Percentiles rank a stretch among this genome's conserved stretches.
phyloP scores from a whole-genome alignment of 2,113 vertebrate species.

The Poecile atricapillus region DNA sequence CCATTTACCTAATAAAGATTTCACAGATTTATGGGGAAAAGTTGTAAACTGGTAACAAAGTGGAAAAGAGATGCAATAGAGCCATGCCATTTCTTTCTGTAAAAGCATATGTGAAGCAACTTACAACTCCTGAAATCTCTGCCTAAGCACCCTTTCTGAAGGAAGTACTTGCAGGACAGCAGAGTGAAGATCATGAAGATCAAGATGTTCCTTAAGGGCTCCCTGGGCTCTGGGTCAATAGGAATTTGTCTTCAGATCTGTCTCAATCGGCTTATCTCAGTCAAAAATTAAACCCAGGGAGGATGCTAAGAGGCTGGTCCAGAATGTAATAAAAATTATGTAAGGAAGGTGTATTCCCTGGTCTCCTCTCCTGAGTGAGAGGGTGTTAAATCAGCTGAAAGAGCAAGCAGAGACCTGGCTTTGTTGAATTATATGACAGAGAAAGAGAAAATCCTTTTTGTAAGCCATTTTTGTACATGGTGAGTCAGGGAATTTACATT shows the following conservation, averaged over 20 bases:
- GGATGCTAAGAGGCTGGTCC: background rate
- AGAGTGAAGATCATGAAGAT: background rate
- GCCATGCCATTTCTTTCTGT: background rate
- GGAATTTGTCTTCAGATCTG: background rate
- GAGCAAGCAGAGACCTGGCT: background rate
- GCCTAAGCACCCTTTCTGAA: background rate
- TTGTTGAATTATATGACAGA: background rate
- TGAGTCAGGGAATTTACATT: background rate
- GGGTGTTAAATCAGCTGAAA: background rate
- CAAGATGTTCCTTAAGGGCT: background rate
- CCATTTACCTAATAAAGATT: background rate
- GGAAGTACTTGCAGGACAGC: background rate
- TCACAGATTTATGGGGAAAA: background rate
- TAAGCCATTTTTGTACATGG: background rate
- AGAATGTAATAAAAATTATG: background rate
- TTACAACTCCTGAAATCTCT: background rate
- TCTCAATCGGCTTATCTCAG: background rate
- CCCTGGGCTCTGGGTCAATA: background rate
- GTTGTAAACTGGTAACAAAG: background rate
- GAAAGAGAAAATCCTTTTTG: background rate
- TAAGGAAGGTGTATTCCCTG: background rate
- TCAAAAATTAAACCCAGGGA: background rate
- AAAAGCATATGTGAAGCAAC: fast-evolving
- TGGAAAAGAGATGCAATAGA: background rate
- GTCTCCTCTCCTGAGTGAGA: background rate